phyloP scores from a whole-genome alignment of 1,140 invertebrate species.

The Drosophila prosaltans region DNA sequence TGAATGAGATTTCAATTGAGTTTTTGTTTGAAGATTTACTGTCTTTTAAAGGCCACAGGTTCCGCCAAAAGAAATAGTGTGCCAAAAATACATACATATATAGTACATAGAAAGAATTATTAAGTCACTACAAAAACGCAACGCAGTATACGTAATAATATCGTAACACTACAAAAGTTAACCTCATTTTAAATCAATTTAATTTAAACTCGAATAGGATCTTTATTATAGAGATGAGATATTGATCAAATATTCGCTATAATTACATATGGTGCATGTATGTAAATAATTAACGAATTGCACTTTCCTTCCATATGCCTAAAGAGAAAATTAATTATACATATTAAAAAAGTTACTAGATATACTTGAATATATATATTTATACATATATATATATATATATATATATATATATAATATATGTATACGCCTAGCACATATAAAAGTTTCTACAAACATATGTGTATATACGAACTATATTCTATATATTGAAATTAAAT shows the following conservation, averaged over 20 bases:
- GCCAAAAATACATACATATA: constrained; percentile 57
- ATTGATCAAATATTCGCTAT: not conserved
- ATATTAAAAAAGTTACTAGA: constrained; percentile 6
- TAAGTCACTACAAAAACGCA: constrained; percentile 56
- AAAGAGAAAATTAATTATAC: constrained; percentile 19
- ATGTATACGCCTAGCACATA: constrained; percentile 1
- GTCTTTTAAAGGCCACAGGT: constrained; percentile 34
- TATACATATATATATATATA: too few species aligned
- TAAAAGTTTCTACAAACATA: constrained; percentile 24
- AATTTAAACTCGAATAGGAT: constrained; percentile 33
- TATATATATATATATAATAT: too few species aligned
- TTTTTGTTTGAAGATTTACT: constrained; percentile 14
- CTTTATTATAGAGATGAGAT: constrained; percentile 3
- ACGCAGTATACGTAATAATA: constrained; percentile 75
- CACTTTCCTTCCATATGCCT: constrained; percentile 66
- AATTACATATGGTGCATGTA: constrained; percentile 18
- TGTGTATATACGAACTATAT: not conserved
- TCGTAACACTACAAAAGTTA: constrained; percentile 31
- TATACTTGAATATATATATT: not conserved
- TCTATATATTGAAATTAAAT: constrained; percentile 16
- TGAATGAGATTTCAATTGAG: constrained; percentile 38
- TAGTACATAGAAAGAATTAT: constrained; percentile 18
- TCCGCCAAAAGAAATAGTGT: constrained; percentile 47
- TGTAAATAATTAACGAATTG: constrained; percentile 66
- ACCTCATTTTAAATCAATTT: constrained; percentile 26